These are phyloP conservation scores for Macrocentrus cingulum DNA, from an alignment of 1,140 invertebrate genomes.

Conservation along the genomic window DNA sequence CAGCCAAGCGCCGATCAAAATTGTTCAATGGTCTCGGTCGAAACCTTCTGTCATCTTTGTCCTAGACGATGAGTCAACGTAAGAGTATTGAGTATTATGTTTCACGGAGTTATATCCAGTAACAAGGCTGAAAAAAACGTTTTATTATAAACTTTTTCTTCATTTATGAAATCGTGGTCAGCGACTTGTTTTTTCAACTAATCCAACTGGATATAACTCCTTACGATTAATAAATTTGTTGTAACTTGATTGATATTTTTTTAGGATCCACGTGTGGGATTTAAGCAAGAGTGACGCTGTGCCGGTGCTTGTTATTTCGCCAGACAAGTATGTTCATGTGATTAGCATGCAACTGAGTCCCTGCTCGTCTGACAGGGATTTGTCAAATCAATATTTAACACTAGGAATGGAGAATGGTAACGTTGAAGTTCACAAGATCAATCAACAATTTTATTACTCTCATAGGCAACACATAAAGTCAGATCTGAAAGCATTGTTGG, in stretches of 20 bases:
- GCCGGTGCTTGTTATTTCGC: slow-evolving; percentile 44
- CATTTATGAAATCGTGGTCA: no score
- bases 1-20: slow-evolving; percentile 46
- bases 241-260: no score
- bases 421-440: slow-evolving; percentile 56
- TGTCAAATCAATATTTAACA: slow-evolving; percentile 51
- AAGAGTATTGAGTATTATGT: slow-evolving; percentile 23
- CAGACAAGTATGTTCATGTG: slow-evolving; percentile 42
- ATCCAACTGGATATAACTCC: no score
- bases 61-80: slow-evolving; percentile 60
- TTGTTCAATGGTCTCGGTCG: slow-evolving; percentile 63
- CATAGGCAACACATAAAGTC: slow-evolving; percentile 51
- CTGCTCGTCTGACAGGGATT: slow-evolving; percentile 44
- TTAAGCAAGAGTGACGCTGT: slow-evolving; percentile 56
- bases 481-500: slow-evolving; percentile 50
- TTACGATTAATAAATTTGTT: no score
- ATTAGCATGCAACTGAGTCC: slow-evolving; percentile 52
- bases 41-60: slow-evolving; percentile 64
- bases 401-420: slow-evolving; percentile 50
- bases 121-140: no score
- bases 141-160: no score
- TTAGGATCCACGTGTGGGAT: slow-evolving; percentile 64
- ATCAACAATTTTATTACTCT: slow-evolving; percentile 54
- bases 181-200: no score
- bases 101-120: no score